These are phyloP conservation scores for Synergus laeviventris DNA, from an alignment of 2,888 invertebrate species.

Conservation along the genomic window DNA sequence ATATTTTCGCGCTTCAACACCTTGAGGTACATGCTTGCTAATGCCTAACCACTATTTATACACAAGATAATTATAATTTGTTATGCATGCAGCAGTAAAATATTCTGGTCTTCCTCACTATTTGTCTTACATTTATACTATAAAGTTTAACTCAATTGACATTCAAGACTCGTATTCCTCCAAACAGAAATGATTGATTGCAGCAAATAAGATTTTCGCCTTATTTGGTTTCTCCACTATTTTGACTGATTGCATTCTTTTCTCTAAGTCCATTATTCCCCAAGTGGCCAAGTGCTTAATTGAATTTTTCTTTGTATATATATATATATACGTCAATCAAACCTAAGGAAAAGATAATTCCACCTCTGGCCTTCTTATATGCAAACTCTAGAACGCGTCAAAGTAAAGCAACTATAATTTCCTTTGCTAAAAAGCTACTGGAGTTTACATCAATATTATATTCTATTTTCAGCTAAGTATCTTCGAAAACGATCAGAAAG, in stretches of 20 bases:
- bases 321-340: too few species aligned
- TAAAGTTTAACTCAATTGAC: not conserved
- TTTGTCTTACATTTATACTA: not conserved
- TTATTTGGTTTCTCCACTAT: not conserved
- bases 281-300: conserved; percentile 6
- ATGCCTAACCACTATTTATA: not conserved
- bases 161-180: not conserved
- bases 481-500: not conserved
- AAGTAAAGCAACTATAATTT: conserved; percentile 28
- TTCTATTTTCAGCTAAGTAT: too few species aligned
- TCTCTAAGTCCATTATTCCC: conserved; percentile 19
- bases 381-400: conserved; percentile 35
- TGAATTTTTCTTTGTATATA: conserved; percentile 25
- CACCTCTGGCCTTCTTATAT: conserved; percentile 20
- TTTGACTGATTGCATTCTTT: not conserved
- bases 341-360: conserved; percentile 10
- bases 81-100: not conserved
- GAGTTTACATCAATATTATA: too few species aligned
- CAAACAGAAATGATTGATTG: not conserved
- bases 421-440: too few species aligned
- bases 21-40: not conserved
- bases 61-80: not conserved
- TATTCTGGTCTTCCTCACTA: not conserved
- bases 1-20: conserved; percentile 5
- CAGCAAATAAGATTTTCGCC: not conserved